A percentile compares a stretch with the other conserved stretches of the same genome.
These are phyloP conservation scores for Ylistrum balloti DNA, from an alignment of 1,140 invertebrate species.

Conservation along the genomic window DNA sequence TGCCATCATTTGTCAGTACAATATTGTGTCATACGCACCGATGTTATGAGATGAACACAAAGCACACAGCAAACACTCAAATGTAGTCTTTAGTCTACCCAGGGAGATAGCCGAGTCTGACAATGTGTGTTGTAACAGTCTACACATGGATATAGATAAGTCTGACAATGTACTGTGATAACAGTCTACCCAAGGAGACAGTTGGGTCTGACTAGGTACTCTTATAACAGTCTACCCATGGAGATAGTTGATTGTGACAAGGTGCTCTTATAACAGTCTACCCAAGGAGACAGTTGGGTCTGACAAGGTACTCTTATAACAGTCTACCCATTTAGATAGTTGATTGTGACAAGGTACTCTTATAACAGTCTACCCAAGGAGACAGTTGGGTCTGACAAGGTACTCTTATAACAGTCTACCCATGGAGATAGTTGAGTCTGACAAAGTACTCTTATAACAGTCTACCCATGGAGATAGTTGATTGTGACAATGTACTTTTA, in stretches of 20 bases:
- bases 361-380: neutral
- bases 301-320: neutral
- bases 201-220: too few relatives aligned
- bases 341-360: too few relatives aligned
- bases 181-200: too few relatives aligned
- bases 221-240: too few relatives aligned
- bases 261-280: neutral
- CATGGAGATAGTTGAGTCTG: neutral
- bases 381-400: neutral
- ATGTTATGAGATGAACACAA: neutral
- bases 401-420: neutral
- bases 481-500: slow-evolving; percentile 36
- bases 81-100: neutral
- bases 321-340: too few relatives aligned
- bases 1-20: neutral
- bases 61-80: neutral
- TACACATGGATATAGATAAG: neutral
- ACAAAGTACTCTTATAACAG: neutral
- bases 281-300: neutral
- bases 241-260: too few relatives aligned
- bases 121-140: neutral
- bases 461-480: neutral
- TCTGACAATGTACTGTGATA: neutral
- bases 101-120: neutral
- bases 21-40: neutral